Base-by-base conservation (phyloP, 2,888 invertebrate species). In the Leptopilina drosophilae region DNA sequence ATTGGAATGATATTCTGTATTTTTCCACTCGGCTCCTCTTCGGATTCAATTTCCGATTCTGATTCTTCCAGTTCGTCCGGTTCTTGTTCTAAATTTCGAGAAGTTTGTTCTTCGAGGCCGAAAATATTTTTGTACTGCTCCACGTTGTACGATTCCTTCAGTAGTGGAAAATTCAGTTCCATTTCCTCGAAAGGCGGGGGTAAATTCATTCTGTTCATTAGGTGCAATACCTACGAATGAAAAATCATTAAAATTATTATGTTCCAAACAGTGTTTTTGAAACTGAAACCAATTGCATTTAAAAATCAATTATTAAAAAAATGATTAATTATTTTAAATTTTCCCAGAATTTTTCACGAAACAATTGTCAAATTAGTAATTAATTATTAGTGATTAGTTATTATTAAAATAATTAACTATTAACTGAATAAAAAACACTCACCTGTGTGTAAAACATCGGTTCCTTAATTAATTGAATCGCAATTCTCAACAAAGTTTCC, bases 181-280 rank as follows among this genome's bases (percentile, higher is more conserved):
- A 93, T 89, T 84, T 92, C 89, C 20, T 93, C 94, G 92, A 98
- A 98, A 0, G 98, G 98, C 65, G 95, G 94, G 20, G 96, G 95
- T 75, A 98, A 92, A 90, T 96, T 96, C 97, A 98, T 97, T 92
- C 96, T 96, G 90, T 98, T 98, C 98, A 98, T 98, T 77, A 98
- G 93, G 92, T 98, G 98, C 69, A 98, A 89, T 11, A 96, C 95
- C 93, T 96, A 14, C 46, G 49, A 73, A 62, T 42, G 8, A 7
- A 77, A 77, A 66, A 67, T 20, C 20, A 1, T 20, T 20, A 20
- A 20, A 20, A 20, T 20, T 1, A 20, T 20, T 20, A 20, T 0
- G 20, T 20, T 20, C 20, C 1, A 20, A 20, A 20, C 20, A 20
- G 20, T 20, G 20, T 20, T 20, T 20, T 20, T 20, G 20, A 20